phyloP scores from a whole-genome alignment of 2,888 invertebrate species.

The Plutella xylostella region DNA sequence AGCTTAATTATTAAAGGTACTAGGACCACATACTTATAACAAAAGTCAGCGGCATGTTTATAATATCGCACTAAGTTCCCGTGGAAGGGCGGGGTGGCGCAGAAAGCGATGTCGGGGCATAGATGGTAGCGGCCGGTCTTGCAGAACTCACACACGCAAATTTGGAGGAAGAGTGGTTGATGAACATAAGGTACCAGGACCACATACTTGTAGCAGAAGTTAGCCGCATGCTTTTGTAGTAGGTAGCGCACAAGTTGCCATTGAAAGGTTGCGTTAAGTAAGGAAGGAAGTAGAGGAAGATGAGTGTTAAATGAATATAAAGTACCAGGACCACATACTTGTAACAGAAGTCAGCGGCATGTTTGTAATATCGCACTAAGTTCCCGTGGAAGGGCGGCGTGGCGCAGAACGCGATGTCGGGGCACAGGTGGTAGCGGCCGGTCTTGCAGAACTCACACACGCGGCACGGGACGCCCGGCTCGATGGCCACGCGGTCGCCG shows the following conservation, averaged over 20 bases:
- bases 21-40: constrained; percentile 74
- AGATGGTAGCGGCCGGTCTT: constrained; percentile 92
- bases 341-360: constrained; percentile 90
- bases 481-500: constrained; percentile 94
- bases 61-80: constrained; percentile 91
- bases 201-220: constrained; percentile 85
- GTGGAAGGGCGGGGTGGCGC: constrained; percentile 95
- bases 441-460: constrained; percentile 86
- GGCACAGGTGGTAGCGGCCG: constrained; percentile 92
- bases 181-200: background rate
- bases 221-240: constrained; percentile 91
- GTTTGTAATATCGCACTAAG: constrained; percentile 86
- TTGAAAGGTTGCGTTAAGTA: constrained; percentile 86
- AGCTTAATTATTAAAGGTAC: too few species aligned
- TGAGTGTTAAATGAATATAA: background rate
- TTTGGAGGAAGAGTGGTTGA: background rate
- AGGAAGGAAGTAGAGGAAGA: constrained; percentile 71
- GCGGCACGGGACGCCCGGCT: constrained; percentile 93
- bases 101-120: constrained; percentile 88
- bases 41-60: constrained; percentile 91
- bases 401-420: constrained; percentile 91
- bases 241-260: constrained; percentile 90
- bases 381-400: constrained; percentile 95
- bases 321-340: constrained; percentile 63
- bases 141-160: constrained; percentile 90